phyloP scores from a whole-genome alignment of 2,888 invertebrate genomes.

The Dilophus febrilis region DNA sequence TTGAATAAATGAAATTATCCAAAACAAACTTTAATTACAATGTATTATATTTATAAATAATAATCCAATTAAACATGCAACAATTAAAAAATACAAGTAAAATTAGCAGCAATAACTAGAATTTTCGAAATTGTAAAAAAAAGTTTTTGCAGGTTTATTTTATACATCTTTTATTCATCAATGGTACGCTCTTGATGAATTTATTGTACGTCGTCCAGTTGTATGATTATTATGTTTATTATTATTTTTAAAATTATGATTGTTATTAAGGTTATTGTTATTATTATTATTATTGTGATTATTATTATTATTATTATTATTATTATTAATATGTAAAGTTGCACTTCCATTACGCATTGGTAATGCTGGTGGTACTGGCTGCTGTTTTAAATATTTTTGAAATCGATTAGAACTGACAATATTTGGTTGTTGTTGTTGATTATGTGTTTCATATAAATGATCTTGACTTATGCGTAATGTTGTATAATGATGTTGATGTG shows the following conservation, averaged over 20 bases:
- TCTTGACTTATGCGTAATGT: not conserved
- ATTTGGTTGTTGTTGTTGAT: not conserved
- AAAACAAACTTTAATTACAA: no score
- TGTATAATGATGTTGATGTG: not conserved
- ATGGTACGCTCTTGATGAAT: conserved; percentile 14
- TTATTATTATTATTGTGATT: not conserved
- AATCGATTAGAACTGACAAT: not conserved
- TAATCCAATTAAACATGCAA: no score
- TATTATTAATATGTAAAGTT: not conserved
- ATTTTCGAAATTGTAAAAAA: no score
- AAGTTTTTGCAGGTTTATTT: no score
- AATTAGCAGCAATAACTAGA: no score
- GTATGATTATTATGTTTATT: conserved; percentile 9
- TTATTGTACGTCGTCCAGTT: conserved; percentile 22
- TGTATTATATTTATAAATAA: no score
- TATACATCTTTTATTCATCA: conserved; percentile 4
- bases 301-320: not conserved
- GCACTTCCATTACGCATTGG: conserved; percentile 24
- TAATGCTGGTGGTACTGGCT: conserved; percentile 24
- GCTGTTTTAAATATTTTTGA: no score
- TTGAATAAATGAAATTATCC: no score
- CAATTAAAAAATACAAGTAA: no score
- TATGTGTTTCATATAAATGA: not conserved
- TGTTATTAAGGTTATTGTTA: no score
- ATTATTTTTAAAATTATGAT: not conserved